Conservation (phyloP, 2,113 vertebrate genomes). For the Eptatretus burgeri region DNA sequence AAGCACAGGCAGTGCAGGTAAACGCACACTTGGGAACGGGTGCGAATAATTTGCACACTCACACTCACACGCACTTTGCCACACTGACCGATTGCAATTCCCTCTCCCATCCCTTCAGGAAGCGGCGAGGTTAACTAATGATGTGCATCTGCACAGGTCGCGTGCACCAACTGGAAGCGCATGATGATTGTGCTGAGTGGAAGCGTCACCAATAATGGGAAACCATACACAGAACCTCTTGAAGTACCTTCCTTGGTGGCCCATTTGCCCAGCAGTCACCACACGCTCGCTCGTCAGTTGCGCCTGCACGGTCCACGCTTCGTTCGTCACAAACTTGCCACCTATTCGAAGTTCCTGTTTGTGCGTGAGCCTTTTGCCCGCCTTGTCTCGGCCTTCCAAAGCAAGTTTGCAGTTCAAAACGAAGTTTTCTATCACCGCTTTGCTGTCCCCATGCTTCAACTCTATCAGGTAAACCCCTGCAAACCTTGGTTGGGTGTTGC, state of each 20-base stretch:
- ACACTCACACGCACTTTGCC: no score
- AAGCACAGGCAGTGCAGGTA: no score
- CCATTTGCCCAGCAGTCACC: constrained; percentile 63
- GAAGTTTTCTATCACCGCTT: constrained; percentile 63
- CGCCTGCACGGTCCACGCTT: constrained; percentile 68
- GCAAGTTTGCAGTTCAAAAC: constrained; percentile 66
- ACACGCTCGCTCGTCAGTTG: constrained; percentile 93
- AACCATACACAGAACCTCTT: constrained; percentile 45
- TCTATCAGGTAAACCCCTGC: constrained; percentile 14
- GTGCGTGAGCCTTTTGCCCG: constrained; percentile 78
- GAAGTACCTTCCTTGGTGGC: constrained; percentile 40
- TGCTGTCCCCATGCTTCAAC: constrained; percentile 42
- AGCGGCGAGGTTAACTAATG: no score
- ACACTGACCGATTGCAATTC: no score
- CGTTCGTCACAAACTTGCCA: constrained; percentile 79
- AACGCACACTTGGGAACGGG: no score
- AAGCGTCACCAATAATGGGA: constrained; percentile 39
- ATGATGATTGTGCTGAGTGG: constrained; percentile 81
- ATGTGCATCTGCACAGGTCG: constrained; percentile 11
- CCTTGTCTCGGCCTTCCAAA: constrained; percentile 79
- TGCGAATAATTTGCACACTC: no score
- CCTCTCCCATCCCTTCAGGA: no score
- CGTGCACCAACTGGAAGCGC: constrained; percentile 91
- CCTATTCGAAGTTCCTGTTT: constrained; percentile 90
- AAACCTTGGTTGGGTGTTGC: no score